Evolutionary conservation across 2,113 vertebrate genomes (phyloP), one percentile per base, ranked within the genome.

Genomic region (Falcunculus frontatus): DNA sequence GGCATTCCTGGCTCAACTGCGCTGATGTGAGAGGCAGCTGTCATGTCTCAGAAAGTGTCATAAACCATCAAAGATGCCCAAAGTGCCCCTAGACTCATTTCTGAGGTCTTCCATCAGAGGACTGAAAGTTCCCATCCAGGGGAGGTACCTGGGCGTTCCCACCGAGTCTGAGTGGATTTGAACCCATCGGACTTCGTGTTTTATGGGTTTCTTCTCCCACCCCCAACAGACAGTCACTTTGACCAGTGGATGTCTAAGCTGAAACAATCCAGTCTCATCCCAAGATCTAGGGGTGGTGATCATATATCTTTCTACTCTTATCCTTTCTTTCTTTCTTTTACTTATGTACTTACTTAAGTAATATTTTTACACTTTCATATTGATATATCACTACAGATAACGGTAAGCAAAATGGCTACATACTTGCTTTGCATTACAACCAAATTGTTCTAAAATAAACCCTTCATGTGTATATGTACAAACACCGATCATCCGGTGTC

Each of bases 81-180:
- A 5, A 41, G 23, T 11, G 19, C 7, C 19, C n/a, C 35, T 23
- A 50, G 53, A 50, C 12, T 23, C 9, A 29, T 69, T 69, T 50
- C 55, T 60, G 35, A 60, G 46, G 10, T 55, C 6, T 70, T n/a
- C 13, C 46, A 19, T 16, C 55, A 10, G 62, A 16, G 5, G 19
- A 18, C 29, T 41, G 53, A n/a, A 30, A 50, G 17, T 5, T 49
- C 13, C 1, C 3, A n/a, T 5, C 11, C 22, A 21, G 35, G 14
- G 18, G 9, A 69, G 29, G 35, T 15, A 17, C 35, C 23, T n/a
- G 55, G 55, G 9, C 0, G 0, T 3, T 70, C 55, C 25, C 15
- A 60, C 5, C 1, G 6, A n/a, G 25, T 19, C 53, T 2, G 53
- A n/a, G 44, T 5, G 9, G 10, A 2, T 70, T 70, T n/a, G 59